Evolutionary conservation across 1,140 invertebrate genomes (phyloP).

Genomic region (Zaprionus camerounensis): DNA sequence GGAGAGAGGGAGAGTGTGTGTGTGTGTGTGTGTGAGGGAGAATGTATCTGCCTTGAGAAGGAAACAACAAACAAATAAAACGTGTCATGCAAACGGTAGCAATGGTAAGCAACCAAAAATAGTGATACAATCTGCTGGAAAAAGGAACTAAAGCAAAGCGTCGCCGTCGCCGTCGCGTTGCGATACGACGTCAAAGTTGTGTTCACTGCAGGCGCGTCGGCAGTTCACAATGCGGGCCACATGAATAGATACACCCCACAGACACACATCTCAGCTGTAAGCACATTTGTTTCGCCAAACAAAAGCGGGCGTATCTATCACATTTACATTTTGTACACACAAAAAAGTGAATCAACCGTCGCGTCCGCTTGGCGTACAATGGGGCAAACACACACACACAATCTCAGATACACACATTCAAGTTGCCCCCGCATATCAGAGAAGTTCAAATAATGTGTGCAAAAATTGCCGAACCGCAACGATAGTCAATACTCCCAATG

Average conservation of each 20-base stretch:
- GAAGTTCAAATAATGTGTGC: conserved; percentile 41
- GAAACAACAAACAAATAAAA: conserved; percentile 27
- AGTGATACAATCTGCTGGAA: conserved; percentile 54
- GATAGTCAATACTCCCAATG: conserved; percentile 52
- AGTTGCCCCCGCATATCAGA: conserved; percentile 7
- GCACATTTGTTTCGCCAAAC: conserved; percentile 4
- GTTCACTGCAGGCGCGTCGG: conserved; percentile 43
- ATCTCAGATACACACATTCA: neutral
- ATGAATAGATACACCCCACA: conserved; percentile 3
- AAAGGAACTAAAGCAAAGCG: conserved; percentile 35
- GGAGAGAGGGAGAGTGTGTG: neutral
- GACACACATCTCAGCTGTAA: neutral
- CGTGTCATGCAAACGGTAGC: conserved; percentile 23
- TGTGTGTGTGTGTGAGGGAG: neutral
- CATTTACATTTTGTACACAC: conserved; percentile 16
- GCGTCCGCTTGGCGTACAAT: conserved; percentile 13
- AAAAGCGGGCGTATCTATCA: conserved; percentile 7
- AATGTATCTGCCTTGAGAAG: neutral
- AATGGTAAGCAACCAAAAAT: conserved; percentile 31
- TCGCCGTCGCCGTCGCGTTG: conserved; percentile 9
- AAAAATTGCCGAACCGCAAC: conserved; percentile 58
- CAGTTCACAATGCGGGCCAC: conserved; percentile 22
- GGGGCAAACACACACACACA: neutral
- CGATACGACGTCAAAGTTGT: conserved; percentile 21
- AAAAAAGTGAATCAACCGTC: conserved; percentile 17